Evolutionary conservation across 2,888 invertebrate genomes (phyloP).

Genomic region (Athripsodes cinereus): DNA sequence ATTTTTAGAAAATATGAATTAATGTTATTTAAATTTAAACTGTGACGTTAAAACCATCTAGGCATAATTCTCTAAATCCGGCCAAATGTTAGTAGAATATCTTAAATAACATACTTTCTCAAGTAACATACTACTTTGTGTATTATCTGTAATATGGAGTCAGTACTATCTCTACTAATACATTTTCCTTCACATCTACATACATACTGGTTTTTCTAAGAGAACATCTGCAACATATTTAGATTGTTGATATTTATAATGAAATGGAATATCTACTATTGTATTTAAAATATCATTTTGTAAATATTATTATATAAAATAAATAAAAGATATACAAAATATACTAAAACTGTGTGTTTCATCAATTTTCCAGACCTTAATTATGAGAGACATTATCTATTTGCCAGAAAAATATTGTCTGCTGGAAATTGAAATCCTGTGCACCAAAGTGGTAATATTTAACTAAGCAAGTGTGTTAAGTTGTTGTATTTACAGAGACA

Average conservation of each 20-base stretch:
- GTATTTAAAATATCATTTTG: conserved; percentile 21
- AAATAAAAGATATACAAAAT: conserved; percentile 1
- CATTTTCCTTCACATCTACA: background rate
- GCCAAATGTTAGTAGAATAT: conserved; percentile 25
- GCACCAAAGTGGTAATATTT: no score
- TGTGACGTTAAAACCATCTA: conserved; percentile 15
- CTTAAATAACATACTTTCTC: conserved; percentile 4
- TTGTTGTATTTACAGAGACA: no score
- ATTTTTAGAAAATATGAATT: background rate
- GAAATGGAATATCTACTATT: conserved; percentile 8
- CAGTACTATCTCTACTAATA: conserved; percentile 14
- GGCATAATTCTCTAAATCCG: conserved; percentile 26
- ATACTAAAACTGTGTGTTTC: no score
- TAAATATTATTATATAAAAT: conserved; percentile 19
- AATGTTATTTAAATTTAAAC: background rate
- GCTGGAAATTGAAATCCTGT: no score
- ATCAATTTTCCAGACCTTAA: no score
- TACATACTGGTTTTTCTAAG: no score
- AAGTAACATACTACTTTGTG: conserved; percentile 14
- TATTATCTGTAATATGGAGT: no score
- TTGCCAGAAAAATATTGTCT: background rate
- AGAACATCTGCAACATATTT: conserved; percentile 17
- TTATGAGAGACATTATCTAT: background rate
- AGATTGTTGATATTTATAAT: conserved; percentile 22
- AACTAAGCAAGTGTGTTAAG: no score